Evolutionary conservation across 2,113 vertebrate species (phyloP).

Genomic region (Damaliscus lunatus): DNA sequence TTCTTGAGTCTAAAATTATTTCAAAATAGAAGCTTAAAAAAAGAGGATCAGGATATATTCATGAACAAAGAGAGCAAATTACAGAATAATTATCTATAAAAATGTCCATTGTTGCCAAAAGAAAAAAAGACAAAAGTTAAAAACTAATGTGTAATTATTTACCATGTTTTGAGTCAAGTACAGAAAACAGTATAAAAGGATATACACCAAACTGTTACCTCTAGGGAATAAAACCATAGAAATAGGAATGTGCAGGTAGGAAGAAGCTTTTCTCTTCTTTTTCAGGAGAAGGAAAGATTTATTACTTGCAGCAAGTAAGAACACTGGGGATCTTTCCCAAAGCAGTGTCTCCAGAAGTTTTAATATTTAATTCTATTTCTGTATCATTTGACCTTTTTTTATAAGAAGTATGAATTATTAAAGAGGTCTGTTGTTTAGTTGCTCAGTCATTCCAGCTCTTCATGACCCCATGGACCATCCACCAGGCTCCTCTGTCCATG

Average conservation of each 20-base stretch:
- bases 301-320: not conserved
- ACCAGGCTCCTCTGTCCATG: not conserved
- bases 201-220: not conserved
- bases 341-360: not conserved
- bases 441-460: not conserved
- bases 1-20: conserved; percentile 1
- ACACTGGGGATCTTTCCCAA: not conserved
- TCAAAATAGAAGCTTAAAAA: not conserved
- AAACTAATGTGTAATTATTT: not conserved
- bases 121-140: not conserved
- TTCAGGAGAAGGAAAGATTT: not conserved
- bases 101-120: not conserved
- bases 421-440: not conserved
- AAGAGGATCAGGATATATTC: not conserved
- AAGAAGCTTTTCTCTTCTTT: not conserved
- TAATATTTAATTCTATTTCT: conserved; percentile 9
- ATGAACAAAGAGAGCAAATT: not conserved
- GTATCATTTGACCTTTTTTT: not conserved
- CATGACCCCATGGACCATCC: not conserved
- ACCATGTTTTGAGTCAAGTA: not conserved
- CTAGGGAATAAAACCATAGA: not conserved
- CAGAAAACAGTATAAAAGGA: not conserved
- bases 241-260: not conserved
- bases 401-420: not conserved
- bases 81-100: not conserved